Base-by-base conservation (phyloP, 2,113 vertebrate species). In the Stercorarius parasiticus region DNA sequence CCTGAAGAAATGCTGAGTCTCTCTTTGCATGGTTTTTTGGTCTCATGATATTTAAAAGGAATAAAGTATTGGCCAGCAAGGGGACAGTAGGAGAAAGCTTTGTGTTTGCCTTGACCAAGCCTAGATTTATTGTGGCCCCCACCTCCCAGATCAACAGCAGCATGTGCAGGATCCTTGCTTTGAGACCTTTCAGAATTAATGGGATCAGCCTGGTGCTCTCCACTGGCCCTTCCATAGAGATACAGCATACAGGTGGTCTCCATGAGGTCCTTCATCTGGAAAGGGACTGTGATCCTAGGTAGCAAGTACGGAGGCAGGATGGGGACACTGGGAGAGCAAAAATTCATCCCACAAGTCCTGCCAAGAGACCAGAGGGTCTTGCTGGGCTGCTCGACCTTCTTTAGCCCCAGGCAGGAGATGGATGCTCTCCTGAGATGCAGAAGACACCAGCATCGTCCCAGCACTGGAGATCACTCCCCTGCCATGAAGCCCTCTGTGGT, bases 401-500 rank as follows among this genome's bases (percentile, higher is more conserved):
- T 50, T 18, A 81, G 10, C 10, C 13, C 13, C 42, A 52, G 42
- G 9, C 27, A 58, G 17, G 34, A 79, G 49, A 21, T 2, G 17
- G 36, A 58, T 55, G n/a, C 32, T 72, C 42, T 50, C 47, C 19
- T 43, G 72, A 66, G 83, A 49, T 40, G 59, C 66, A 61, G 70
- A 72, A 72, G 45, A 59, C 19, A 66, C 16, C 61, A 66, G 13
- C 43, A 4, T 38, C 17, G 22, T 34, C 13, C 12, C 21, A 58
- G 32, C 1, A 0, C 22, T 1, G 1, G 42, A 79, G 52, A 52
- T 64, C 42, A 52, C 11, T 52, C 67, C 20, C 42, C 23, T 5
- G 8, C 3, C 2, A 0, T 13, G 58, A 71, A 71, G 64, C 27
- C 18, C 25, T 71, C 42, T 5, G 7, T 22, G 12, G 15, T 58